Percentiles rank a stretch among this genome's conserved stretches.
Conservation (phyloP, 2,797 vertebrate genomes). For the Morus bassanus region DNA sequence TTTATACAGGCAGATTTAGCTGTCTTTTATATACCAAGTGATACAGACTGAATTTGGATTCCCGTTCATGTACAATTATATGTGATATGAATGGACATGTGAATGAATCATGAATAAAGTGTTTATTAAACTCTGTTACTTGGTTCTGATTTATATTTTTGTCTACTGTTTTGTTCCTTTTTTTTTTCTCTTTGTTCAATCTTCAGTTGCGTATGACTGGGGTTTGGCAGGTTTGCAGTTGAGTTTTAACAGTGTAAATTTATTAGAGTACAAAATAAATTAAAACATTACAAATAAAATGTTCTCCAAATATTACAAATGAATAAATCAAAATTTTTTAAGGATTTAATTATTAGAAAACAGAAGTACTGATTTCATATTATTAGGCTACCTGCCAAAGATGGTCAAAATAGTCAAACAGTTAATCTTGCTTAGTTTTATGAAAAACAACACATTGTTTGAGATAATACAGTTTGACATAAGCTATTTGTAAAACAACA, state of each 20-base stretch:
- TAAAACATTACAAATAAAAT: not conserved
- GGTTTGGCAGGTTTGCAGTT: not conserved
- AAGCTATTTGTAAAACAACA: not conserved
- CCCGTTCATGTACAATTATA: not conserved
- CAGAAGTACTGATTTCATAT: not conserved
- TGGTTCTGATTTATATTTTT: not conserved
- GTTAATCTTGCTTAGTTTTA: not conserved
- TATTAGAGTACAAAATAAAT: not conserved
- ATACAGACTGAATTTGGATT: not conserved
- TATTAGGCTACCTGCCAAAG: not conserved
- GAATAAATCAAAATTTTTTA: not conserved
- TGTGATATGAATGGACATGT: not conserved
- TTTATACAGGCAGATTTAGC: slow-evolving; percentile 30
- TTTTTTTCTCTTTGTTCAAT: not conserved
- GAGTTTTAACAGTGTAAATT: not conserved
- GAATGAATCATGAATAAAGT: not conserved
- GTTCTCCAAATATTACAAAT: not conserved
- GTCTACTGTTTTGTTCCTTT: not conserved
- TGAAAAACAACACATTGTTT: not conserved
- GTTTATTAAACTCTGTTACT: not conserved
- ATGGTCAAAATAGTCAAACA: not conserved
- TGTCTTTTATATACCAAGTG: not conserved
- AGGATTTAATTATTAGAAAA: not conserved
- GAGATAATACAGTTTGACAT: not conserved
- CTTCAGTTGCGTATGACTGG: not conserved